Base-by-base conservation (phyloP, 2,888 invertebrate species). In the Atrina japonica region DNA sequence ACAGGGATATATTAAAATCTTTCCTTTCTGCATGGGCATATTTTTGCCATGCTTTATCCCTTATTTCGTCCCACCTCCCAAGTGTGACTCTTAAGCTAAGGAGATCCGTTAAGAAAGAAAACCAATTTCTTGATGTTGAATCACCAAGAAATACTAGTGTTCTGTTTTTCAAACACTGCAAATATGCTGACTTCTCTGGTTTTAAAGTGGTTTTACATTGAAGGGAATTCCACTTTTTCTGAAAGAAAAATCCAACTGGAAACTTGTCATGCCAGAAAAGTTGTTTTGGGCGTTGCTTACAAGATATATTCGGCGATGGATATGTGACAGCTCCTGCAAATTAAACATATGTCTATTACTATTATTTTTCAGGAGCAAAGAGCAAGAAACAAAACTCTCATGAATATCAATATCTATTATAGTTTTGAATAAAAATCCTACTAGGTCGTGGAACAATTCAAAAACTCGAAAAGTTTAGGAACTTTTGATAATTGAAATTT, bases 61-160 rank as follows among this genome's bases (percentile, higher is more conserved):
- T 55, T n/a, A 55, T 53, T 45, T 55, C 45, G 21, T 53, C 45
- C 29, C 43, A 55, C 2, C 29, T 40, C n/a, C 29, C 29, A 18
- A 29, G 16, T 6, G 25, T 43, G 23, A 65, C 41, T n/a, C 43
- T 45, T 11, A 65, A 16, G 21, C 27, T 55, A 21, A 65, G 29
- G 1, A 65, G 27, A 2, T 55, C n/a, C 1, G 45, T 45, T 0
- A 65, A 29, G 16, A n/a, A 55, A 30, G 29, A 27, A 25, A 65
- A 55, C 65, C 65, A 65, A n/a, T 55, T 25, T 45, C 65, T 23
- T 9, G 52, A 18, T 9, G 65, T 55, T 5, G 65, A 65, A 55
- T 65, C 65, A 2, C 65, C 65, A 1, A 65, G 25, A 9, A 65
- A 27, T 25, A 45, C 16, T 14, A 53, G 3, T 18, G 21, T n/a